A percentile compares a stretch with the other conserved stretches of the same genome.
Conservation (phyloP, 2,113 vertebrate genomes). For the Caracal caracal region DNA sequence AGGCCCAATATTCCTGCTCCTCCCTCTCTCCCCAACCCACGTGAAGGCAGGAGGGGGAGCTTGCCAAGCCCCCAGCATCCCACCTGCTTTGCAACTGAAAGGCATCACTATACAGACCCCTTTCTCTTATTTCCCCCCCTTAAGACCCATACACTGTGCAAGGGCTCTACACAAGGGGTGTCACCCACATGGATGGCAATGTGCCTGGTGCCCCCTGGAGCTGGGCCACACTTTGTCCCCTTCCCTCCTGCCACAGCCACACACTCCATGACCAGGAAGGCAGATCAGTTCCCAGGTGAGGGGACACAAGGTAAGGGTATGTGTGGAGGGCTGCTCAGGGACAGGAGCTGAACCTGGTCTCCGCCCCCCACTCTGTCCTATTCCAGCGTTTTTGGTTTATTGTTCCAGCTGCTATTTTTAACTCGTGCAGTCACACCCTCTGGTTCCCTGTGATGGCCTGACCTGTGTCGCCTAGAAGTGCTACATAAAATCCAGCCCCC, state of each 20-base stretch:
- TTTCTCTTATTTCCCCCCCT: too few species aligned
- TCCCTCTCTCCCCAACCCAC: background rate
- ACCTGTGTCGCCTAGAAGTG: background rate
- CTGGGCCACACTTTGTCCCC: background rate
- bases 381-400: too few species aligned
- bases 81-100: background rate
- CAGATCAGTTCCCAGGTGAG: background rate
- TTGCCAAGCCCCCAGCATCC: background rate
- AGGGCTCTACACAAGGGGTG: fast-evolving
- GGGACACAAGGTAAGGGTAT: background rate
- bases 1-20: background rate
- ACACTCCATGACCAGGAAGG: background rate
- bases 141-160: background rate
- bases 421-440: background rate
- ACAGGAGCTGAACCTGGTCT: background rate
- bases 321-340: background rate
- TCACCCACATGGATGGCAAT: background rate
- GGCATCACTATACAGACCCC: background rate
- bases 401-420: background rate
- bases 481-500: background rate
- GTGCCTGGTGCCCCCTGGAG: background rate
- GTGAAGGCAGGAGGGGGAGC: background rate
- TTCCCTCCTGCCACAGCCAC: background rate
- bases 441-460: background rate
- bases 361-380: background rate